Evolutionary conservation across 2,113 vertebrate species (phyloP).

Genomic region (Entelurus aequoreus): DNA sequence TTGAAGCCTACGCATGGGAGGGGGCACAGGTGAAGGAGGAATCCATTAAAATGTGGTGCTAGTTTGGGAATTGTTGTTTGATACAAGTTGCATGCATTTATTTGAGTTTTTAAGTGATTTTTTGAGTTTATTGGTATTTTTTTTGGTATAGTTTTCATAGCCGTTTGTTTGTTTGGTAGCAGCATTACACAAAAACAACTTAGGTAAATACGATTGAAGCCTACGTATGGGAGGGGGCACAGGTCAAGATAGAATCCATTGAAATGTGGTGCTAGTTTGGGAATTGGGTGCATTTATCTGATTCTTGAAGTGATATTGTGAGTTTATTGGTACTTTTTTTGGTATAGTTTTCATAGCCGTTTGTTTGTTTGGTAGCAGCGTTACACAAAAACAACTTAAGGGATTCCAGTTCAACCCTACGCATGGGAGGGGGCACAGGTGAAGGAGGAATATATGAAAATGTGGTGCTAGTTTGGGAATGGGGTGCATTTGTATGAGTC

Average conservation of each 20-base stretch:
- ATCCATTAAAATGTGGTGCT: neutral
- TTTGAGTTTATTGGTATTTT: neutral
- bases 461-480: too few species aligned
- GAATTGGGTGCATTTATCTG: too few species aligned
- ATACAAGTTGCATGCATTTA: neutral
- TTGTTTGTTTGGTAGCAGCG: neutral
- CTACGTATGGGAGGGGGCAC: neutral
- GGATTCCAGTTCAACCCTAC: too few species aligned
- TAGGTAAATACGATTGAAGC: neutral
- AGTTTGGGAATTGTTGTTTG: neutral
- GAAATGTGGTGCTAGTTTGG: neutral
- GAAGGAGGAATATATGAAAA: too few species aligned
- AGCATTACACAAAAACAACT: neutral
- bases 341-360: neutral
- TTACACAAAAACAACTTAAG: too few species aligned
- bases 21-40: neutral
- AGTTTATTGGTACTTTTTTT: neutral
- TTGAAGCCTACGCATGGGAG: neutral
- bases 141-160: neutral
- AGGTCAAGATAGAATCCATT: neutral
- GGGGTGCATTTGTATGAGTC: too few species aligned
- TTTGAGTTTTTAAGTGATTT: neutral
- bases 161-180: neutral
- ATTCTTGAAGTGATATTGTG: too few species aligned
- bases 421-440: too few species aligned